Conservation (phyloP, 2,797 vertebrate genomes). For the Pangasius macronema region DNA sequence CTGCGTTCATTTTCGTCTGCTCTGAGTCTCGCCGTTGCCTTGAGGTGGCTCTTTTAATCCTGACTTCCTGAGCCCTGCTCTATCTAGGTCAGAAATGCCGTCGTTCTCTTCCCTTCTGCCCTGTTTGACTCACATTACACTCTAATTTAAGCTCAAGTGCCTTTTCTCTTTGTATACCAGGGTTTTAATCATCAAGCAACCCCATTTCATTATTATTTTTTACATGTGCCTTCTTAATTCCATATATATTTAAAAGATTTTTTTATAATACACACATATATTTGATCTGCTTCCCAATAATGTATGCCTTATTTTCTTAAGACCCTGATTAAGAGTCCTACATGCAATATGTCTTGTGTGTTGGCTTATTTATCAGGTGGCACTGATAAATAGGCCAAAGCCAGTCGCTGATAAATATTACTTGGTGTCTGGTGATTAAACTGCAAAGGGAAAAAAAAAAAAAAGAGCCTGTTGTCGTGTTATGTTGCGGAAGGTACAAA, state of each 20-base stretch:
- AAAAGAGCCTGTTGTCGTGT: slow-evolving; percentile 11
- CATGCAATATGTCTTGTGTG: slow-evolving; percentile 7
- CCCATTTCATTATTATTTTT: background rate
- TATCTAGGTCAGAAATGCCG: slow-evolving; percentile 57
- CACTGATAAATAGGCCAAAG: slow-evolving; percentile 24
- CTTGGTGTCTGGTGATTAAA: slow-evolving; percentile 18
- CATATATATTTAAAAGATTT: background rate
- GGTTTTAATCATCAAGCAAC: background rate
- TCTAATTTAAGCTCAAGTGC: slow-evolving; percentile 26
- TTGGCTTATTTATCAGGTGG: slow-evolving; percentile 7
- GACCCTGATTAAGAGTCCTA: background rate
- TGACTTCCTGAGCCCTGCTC: slow-evolving; percentile 43
- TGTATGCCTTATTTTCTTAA: slow-evolving; percentile 17
- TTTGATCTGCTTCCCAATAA: background rate
- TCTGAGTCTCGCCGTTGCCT: slow-evolving; percentile 49
- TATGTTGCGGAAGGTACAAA: slow-evolving; percentile 16
- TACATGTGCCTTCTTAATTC: background rate
- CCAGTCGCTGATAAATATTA: slow-evolving; percentile 11
- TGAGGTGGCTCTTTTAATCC: slow-evolving; percentile 52
- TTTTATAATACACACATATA: background rate
- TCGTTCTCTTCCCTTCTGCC: slow-evolving; percentile 32
- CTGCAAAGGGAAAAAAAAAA: background rate
- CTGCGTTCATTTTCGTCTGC: slow-evolving; percentile 41
- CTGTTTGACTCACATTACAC: slow-evolving; percentile 30
- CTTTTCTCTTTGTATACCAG: background rate